These are phyloP conservation scores for Ceratina australensis DNA, from an alignment of 1,140 invertebrate genomes.

Conservation along the genomic window DNA sequence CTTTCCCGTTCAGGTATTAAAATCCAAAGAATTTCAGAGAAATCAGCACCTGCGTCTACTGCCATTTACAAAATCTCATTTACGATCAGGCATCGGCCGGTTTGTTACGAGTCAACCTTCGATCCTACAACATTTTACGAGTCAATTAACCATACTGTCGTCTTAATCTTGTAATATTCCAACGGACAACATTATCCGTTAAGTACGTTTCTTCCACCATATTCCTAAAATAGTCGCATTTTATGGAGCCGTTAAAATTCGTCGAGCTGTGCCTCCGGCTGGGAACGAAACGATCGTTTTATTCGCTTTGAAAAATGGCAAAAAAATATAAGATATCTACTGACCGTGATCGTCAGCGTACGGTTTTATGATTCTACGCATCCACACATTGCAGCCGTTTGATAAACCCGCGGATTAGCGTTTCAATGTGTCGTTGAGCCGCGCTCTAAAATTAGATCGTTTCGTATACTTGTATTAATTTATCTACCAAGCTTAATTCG, in stretches of 20 bases:
- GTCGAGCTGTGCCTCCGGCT: not conserved
- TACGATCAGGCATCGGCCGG: not conserved
- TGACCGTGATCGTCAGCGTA: not conserved
- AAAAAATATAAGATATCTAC: not conserved
- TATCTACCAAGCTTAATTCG: not conserved
- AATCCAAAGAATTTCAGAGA: not conserved
- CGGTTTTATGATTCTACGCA: not conserved
- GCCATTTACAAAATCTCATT: slow-evolving; percentile 18
- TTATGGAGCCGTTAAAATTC: slow-evolving; percentile 31
- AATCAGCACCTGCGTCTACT: not conserved
- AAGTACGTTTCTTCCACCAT: not conserved
- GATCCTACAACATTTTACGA: slow-evolving; percentile 2
- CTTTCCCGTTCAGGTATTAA: not conserved
- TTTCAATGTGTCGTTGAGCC: not conserved
- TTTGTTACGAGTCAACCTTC: not conserved
- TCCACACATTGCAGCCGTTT: too few relatives aligned
- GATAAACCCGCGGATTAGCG: too few relatives aligned
- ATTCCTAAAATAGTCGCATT: slow-evolving; percentile 24
- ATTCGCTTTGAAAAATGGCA: not conserved
- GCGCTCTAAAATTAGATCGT: slow-evolving; percentile 19
- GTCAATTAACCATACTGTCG: not conserved
- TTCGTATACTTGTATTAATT: not conserved
- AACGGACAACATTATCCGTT: not conserved
- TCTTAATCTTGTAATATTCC: not conserved
- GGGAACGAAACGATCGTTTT: not conserved